Evolutionary conservation across 2,888 invertebrate species (phyloP).

Genomic region (Pogonocherus hispidulus): DNA sequence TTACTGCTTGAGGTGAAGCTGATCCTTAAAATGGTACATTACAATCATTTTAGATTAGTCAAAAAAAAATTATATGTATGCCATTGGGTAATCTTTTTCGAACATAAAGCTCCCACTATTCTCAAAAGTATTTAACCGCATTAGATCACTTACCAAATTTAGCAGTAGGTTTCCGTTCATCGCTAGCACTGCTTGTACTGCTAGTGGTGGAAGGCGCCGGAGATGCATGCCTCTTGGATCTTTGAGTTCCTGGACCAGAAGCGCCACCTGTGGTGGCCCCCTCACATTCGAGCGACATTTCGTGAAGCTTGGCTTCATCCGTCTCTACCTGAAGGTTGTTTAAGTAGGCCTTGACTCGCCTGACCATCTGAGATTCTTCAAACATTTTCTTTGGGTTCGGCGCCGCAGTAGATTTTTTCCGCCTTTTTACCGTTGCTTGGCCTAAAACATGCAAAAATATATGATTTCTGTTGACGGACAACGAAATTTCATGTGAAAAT

Average conservation of each 20-base stretch:
- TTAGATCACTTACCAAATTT: constrained; percentile 73
- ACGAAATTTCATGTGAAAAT: neutral
- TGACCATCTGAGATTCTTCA: constrained; percentile 98
- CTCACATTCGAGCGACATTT: constrained; percentile 92
- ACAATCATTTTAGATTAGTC: no score
- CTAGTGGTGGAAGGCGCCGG: constrained; percentile 94
- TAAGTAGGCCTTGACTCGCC: constrained; percentile 95
- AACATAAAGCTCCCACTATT: no score
- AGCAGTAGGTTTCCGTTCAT: constrained; percentile 76
- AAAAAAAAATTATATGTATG: no score
- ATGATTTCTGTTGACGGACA: neutral
- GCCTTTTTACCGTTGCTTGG: constrained; percentile 88
- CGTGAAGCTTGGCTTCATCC: constrained; percentile 91
- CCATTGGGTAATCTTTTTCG: no score
- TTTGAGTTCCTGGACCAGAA: constrained; percentile 62
- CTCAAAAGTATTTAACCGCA: no score
- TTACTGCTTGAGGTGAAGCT: constrained; percentile 96
- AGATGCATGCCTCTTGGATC: constrained; percentile 86
- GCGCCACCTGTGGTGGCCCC: constrained; percentile 70
- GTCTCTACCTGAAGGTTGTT: constrained; percentile 92
- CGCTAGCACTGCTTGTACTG: constrained; percentile 90
- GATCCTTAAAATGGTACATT: constrained; percentile 73
- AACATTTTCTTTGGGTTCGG: constrained; percentile 99
- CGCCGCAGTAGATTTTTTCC: constrained; percentile 90
- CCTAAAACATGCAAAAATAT: constrained; percentile 68